Conservation (phyloP, 1,140 invertebrate genomes). For the Procambarus virginalis region DNA sequence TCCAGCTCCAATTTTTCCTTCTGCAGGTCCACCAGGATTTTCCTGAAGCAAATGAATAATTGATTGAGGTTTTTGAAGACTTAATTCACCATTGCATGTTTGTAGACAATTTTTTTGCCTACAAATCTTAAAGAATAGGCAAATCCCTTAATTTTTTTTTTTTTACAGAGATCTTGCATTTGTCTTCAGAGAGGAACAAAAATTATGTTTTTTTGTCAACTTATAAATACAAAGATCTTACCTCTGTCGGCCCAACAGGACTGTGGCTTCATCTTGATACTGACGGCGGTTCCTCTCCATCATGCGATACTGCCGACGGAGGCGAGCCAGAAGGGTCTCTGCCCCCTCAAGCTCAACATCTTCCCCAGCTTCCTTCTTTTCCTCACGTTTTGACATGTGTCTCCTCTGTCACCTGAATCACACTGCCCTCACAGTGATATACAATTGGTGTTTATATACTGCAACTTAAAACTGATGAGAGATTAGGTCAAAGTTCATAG, state of each 20-base stretch:
- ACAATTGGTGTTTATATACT: background rate
- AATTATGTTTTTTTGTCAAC: no score
- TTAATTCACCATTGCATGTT: no score
- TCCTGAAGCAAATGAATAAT: slow-evolving; percentile 7
- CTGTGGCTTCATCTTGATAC: slow-evolving; percentile 64
- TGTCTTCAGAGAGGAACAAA: no score
- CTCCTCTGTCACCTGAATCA: background rate
- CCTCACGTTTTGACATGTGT: slow-evolving; percentile 37
- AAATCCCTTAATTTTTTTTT: no score
- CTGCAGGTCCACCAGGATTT: slow-evolving; percentile 45
- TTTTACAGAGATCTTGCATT: no score
- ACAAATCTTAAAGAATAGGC: no score
- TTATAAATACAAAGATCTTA: background rate
- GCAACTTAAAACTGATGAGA: background rate
- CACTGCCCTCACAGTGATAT: background rate
- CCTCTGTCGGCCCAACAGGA: slow-evolving; percentile 62
- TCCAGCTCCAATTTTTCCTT: slow-evolving; percentile 48
- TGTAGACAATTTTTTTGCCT: no score
- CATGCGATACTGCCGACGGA: slow-evolving; percentile 66
- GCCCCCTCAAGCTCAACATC: slow-evolving; percentile 65
- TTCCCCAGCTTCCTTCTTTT: slow-evolving; percentile 31
- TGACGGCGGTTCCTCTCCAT: slow-evolving; percentile 67
- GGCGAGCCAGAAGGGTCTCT: slow-evolving; percentile 54
- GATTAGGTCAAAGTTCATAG: background rate
- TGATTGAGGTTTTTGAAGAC: no score